phyloP scores from a whole-genome alignment of 2,797 vertebrate genomes.

The Amphiprion clarkii region DNA sequence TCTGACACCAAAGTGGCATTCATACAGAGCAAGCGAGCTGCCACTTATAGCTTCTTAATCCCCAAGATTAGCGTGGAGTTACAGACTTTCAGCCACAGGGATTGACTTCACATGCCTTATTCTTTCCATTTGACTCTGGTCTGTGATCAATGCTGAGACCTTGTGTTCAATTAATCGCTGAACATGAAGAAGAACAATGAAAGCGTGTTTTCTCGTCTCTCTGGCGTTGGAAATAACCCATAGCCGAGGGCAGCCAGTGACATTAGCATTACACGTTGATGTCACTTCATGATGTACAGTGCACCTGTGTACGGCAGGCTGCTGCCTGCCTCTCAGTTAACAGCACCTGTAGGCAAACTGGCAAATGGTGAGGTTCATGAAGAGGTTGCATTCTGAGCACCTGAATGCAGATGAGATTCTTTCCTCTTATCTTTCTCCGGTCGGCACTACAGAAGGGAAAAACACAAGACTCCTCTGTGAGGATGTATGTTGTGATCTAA shows the following conservation, averaged over 20 bases:
- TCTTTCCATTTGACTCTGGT: conserved; percentile 59
- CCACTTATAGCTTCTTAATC: conserved; percentile 83
- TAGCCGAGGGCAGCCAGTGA: conserved; percentile 28
- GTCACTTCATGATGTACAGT: conserved; percentile 44
- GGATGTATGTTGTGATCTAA: conserved; percentile 12
- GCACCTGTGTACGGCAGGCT: conserved; percentile 64
- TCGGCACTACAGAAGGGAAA: not conserved
- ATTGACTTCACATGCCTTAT: conserved; percentile 72
- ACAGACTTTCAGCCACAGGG: conserved; percentile 75
- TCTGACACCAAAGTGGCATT: conserved; percentile 69
- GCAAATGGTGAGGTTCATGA: conserved; percentile 63
- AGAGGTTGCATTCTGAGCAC: conserved; percentile 67
- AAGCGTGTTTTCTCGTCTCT: conserved; percentile 37
- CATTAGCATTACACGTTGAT: conserved; percentile 34
- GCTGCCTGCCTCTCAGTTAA: conserved; percentile 63
- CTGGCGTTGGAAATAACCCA: conserved; percentile 28
- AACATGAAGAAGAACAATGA: conserved; percentile 45
- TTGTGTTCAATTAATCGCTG: conserved; percentile 31
- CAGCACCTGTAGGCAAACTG: conserved; percentile 73
- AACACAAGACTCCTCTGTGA: conserved; percentile 3
- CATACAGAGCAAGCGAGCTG: conserved; percentile 69
- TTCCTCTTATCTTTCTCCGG: conserved; percentile 47
- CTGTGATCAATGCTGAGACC: conserved; percentile 6
- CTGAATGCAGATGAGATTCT: conserved; percentile 77
- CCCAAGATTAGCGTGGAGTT: conserved; percentile 81